Evolutionary conservation across 1,140 invertebrate genomes (phyloP).

Genomic region (Laodelphax striatellus): DNA sequence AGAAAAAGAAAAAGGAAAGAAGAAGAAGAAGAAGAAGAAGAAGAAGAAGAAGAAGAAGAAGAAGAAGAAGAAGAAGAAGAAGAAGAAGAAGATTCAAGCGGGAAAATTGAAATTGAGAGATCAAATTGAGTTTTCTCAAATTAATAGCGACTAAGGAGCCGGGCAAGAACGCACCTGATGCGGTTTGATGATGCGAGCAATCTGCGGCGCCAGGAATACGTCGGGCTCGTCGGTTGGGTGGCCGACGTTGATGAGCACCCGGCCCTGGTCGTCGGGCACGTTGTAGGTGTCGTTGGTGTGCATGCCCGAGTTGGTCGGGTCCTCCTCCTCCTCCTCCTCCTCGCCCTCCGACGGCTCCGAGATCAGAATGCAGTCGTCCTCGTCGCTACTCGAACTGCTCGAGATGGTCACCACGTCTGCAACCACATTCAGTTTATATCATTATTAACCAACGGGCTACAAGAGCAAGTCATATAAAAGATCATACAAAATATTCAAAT

Average conservation of each 20-base stretch:
- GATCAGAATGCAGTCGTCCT: conserved; percentile 71
- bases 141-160: too few relatives aligned
- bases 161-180: conserved; percentile 66
- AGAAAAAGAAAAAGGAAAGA: too few relatives aligned
- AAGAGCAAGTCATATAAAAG: too few relatives aligned
- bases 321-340: conserved; percentile 44
- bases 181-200: conserved; percentile 86
- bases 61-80: too few relatives aligned
- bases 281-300: conserved; percentile 89
- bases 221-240: conserved; percentile 87
- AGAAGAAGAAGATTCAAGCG: too few relatives aligned
- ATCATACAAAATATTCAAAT: too few relatives aligned
- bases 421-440: conserved; percentile 30
- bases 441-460: too few relatives aligned
- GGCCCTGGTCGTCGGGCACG: conserved; percentile 78
- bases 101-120: too few relatives aligned
- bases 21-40: too few relatives aligned
- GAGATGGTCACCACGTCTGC: conserved; percentile 51
- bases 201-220: conserved; percentile 86
- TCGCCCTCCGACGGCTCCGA: conserved; percentile 45
- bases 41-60: too few relatives aligned
- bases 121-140: too few relatives aligned
- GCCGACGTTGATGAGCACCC: conserved; percentile 91
- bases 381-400: conserved; percentile 33
- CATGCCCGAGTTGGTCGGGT: conserved; percentile 56